Evolutionary conservation across 2,888 invertebrate species (phyloP).

Genomic region (Augiades crinisus): DNA sequence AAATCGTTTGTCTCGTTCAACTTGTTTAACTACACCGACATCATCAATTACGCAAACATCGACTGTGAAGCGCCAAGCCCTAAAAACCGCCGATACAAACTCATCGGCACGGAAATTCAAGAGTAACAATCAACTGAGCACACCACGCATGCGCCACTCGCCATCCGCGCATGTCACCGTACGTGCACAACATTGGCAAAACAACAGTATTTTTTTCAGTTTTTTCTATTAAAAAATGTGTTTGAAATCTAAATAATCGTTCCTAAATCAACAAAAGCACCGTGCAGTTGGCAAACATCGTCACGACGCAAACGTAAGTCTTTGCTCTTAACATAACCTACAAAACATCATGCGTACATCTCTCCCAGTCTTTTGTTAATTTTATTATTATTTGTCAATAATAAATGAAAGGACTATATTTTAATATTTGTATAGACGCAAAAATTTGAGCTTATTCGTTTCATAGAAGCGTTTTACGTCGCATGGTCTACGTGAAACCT

Average conservation of each 20-base stretch:
- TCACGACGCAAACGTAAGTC: conserved; percentile 9
- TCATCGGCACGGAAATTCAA: conserved; percentile 61
- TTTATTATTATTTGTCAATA: conserved; percentile 5
- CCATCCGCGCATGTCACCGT: conserved; percentile 64
- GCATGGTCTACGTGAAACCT: background rate
- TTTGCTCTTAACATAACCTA: conserved; percentile 4
- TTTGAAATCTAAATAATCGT: background rate
- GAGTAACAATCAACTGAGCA: conserved; percentile 50
- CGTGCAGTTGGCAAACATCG: background rate
- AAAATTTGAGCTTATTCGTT: background rate
- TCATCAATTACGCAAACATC: conserved; percentile 2
- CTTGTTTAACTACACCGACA: background rate
- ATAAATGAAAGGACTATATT: background rate
- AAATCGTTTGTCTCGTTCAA: no score
- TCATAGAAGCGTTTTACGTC: background rate
- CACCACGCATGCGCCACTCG: conserved; percentile 53
- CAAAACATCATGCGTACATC: background rate
- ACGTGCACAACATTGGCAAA: conserved; percentile 43
- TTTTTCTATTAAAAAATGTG: conserved; percentile 21
- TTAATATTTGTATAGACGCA: background rate
- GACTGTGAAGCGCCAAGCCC: conserved; percentile 47
- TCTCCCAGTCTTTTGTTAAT: background rate
- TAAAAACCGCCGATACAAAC: conserved; percentile 53
- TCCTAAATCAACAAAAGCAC: background rate
- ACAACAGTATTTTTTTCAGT: conserved; percentile 32